These are phyloP conservation scores for Hydrochoerus hydrochaeris DNA, from an alignment of 2,113 vertebrate genomes.

Conservation along the genomic window DNA sequence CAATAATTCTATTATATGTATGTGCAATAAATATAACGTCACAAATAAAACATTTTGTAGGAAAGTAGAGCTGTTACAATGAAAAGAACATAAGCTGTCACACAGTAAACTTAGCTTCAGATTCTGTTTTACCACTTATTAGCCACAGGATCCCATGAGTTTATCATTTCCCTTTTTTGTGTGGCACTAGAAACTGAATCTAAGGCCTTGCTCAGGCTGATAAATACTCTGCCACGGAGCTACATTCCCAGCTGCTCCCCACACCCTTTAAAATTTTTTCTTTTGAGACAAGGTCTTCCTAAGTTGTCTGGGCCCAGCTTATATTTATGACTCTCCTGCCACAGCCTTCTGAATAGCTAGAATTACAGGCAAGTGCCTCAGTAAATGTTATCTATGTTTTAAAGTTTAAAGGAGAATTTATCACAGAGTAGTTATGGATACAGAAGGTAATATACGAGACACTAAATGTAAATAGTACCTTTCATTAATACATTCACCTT, in stretches of 20 bases:
- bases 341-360: neutral
- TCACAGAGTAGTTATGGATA: neutral
- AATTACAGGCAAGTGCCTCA: neutral
- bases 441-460: neutral
- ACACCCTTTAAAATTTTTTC: neutral
- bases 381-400: neutral
- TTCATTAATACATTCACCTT: neutral
- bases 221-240: neutral
- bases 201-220: neutral
- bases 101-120: neutral
- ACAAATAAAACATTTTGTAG: slow-evolving; percentile 31
- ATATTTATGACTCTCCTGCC: neutral
- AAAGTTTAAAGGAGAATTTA: slow-evolving; percentile 13
- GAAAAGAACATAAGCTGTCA: neutral
- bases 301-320: neutral
- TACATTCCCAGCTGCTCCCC: neutral
- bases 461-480: slow-evolving; percentile 2
- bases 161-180: neutral
- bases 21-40: neutral
- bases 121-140: neutral
- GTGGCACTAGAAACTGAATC: neutral
- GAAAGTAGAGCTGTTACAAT: neutral
- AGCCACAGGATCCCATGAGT: neutral
- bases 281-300: neutral
- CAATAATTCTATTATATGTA: neutral